Base-by-base conservation (phyloP, 2,797 vertebrate genomes). In the Epinephelus coioides region DNA sequence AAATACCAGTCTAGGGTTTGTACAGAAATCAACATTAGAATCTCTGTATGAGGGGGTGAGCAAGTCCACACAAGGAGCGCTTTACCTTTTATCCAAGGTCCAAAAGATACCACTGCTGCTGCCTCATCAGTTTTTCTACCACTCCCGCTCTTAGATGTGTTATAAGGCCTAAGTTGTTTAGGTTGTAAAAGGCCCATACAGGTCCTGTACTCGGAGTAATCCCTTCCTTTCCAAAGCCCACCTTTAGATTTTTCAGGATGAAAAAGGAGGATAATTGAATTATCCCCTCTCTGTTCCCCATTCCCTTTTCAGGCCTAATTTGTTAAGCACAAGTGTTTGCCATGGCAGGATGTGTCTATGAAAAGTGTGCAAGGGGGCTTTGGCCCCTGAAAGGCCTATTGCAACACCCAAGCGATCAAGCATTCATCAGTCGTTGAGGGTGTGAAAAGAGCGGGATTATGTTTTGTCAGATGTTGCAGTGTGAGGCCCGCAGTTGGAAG, bases 301-400 rank as follows among this genome's bases (percentile, higher is more conserved):
- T 83, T 69, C 69, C 76, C 40, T 79, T 85, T 97, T 97, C 97
- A 97, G 95, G 94, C 53, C 96, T 96, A 96, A 97, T 98, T 97
- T 97, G 96, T 97, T 96, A 96, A 95, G 95, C 96, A 97, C 95
- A 97, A 97, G 96, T 96, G 96, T 97, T 96, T 96, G 95, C 94
- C 86, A 69, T 95, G 95, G 95, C 96, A 97, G 96, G 95, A 93
- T 95, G 94, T 95, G 89, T 73, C 83, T 66, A 81, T 91, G 81
- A 87, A 91, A 79, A 88, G 88, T 91, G 86, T 95, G 94, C 94
- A 91, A 88, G 94, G 94, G 93, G 88, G 83, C 94, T 97, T 96
- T 95, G 95, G 86, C 92, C 92, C 85, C 89, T 97, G 95, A 97
- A 97, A 96, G 95, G 92, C 94, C 81, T 92, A 94, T 95, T 95